phyloP scores from a whole-genome alignment of 1,140 invertebrate genomes.

The Drosophila sproati region DNA sequence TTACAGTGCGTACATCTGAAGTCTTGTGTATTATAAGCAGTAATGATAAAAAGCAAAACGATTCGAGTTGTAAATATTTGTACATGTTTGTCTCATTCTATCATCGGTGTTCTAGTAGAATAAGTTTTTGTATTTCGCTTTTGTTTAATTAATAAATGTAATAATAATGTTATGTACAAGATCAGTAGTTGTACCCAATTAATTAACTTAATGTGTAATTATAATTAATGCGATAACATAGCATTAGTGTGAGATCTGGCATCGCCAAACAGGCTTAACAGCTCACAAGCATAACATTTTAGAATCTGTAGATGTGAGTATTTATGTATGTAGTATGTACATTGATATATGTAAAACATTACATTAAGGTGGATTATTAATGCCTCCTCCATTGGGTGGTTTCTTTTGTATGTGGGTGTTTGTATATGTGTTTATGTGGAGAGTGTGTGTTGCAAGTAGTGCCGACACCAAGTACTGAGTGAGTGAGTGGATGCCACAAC shows the following conservation, averaged over 20 bases:
- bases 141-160: slow-evolving; percentile 1
- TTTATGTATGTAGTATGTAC: slow-evolving; percentile 2
- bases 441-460: slow-evolving; percentile 8
- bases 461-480: slow-evolving; percentile 60
- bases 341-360: slow-evolving; percentile 5
- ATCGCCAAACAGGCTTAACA: slow-evolving; percentile 10
- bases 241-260: slow-evolving; percentile 20
- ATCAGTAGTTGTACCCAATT: slow-evolving; percentile 38
- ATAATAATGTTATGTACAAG: slow-evolving; percentile 48
- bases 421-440: slow-evolving; percentile 11
- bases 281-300: slow-evolving; percentile 1
- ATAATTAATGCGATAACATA: slow-evolving; percentile 27
- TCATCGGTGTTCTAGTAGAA: not conserved
- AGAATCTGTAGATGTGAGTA: not conserved
- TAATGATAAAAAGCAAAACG: not conserved
- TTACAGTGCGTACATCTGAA: slow-evolving; percentile 21
- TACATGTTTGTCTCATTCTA: slow-evolving; percentile 12
- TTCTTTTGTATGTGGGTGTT: slow-evolving; percentile 2
- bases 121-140: not conserved
- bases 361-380: not conserved
- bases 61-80: slow-evolving; percentile 17
- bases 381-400: slow-evolving; percentile 3
- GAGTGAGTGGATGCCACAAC: slow-evolving; percentile 36
- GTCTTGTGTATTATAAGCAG: not conserved
- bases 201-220: slow-evolving; percentile 44